Conservation (phyloP, 2,113 vertebrate species). For the Anguilla rostrata region DNA sequence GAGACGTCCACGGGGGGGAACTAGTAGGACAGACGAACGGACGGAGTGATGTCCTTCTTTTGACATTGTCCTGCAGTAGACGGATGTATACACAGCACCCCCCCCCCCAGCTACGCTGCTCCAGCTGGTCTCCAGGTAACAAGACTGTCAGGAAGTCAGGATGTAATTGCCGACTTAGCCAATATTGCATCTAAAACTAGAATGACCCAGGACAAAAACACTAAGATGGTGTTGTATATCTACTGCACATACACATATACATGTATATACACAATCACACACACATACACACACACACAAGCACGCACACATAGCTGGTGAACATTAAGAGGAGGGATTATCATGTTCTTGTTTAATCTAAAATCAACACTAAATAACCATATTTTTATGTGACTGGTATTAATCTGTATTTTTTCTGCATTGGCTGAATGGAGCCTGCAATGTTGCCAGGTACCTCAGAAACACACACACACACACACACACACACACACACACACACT, state of each 20-base stretch:
- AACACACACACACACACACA: slow-evolving; percentile 12
- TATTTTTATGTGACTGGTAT: neutral
- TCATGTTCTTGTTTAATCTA: too few relatives aligned
- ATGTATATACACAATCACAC: too few relatives aligned
- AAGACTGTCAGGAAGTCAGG: neutral
- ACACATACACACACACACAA: too few relatives aligned
- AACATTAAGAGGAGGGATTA: too few relatives aligned
- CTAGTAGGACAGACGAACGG: neutral
- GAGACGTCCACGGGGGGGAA: neutral
- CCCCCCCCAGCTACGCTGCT: neutral
- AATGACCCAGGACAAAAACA: neutral
- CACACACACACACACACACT: too few relatives aligned
- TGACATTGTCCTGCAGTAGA: neutral
- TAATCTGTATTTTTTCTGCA: neutral
- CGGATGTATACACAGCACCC: neutral
- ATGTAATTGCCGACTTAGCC: neutral
- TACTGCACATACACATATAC: too few relatives aligned
- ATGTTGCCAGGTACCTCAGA: slow-evolving; percentile 46
- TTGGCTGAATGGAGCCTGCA: slow-evolving; percentile 40
- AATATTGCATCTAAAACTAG: too few relatives aligned
- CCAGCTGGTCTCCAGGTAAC: neutral
- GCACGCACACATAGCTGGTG: too few relatives aligned
- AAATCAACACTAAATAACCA: neutral
- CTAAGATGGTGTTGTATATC: too few relatives aligned
- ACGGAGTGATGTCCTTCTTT: neutral